Conservation (phyloP, 2,888 invertebrate genomes). For the Maniola hyperantus region DNA sequence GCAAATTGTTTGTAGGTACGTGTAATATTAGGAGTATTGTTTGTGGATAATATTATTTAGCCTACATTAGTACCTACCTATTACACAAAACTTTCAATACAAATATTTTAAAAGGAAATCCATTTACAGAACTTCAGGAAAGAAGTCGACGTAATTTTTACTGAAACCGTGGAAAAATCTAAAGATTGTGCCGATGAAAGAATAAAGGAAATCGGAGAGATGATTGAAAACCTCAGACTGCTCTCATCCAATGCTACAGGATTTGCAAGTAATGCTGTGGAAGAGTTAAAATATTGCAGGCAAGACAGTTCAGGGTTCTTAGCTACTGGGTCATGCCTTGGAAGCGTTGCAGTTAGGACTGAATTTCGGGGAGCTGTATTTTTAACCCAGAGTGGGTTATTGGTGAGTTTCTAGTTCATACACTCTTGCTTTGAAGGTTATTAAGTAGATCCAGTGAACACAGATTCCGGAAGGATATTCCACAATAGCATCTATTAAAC, state of each 20-base stretch:
- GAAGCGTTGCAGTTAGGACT: constrained; percentile 55
- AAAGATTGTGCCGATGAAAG: constrained; percentile 61
- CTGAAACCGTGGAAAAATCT: constrained; percentile 48
- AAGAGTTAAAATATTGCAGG: constrained; percentile 61
- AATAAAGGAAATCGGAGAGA: constrained; percentile 51
- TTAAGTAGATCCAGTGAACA: no score
- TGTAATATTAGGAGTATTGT: no score
- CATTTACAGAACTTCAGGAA: constrained; percentile 51
- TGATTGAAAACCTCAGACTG: constrained; percentile 49
- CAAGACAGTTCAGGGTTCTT: constrained; percentile 50
- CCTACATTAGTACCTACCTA: no score
- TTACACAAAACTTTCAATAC: neutral
- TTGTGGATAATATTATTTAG: no score
- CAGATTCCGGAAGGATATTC: neutral
- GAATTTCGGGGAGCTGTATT: constrained; percentile 57
- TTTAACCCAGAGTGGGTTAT: constrained; percentile 55
- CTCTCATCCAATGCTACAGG: constrained; percentile 51
- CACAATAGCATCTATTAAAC: no score
- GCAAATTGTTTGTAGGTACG: no score
- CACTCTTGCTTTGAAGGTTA: no score
- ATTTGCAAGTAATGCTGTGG: constrained; percentile 51
- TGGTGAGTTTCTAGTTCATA: constrained; percentile 49
- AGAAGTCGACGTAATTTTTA: constrained; percentile 56
- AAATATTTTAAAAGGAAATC: neutral
- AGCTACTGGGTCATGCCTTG: constrained; percentile 59